Evolutionary conservation across 2,888 invertebrate species (phyloP).

Genomic region (Arge pagana): DNA sequence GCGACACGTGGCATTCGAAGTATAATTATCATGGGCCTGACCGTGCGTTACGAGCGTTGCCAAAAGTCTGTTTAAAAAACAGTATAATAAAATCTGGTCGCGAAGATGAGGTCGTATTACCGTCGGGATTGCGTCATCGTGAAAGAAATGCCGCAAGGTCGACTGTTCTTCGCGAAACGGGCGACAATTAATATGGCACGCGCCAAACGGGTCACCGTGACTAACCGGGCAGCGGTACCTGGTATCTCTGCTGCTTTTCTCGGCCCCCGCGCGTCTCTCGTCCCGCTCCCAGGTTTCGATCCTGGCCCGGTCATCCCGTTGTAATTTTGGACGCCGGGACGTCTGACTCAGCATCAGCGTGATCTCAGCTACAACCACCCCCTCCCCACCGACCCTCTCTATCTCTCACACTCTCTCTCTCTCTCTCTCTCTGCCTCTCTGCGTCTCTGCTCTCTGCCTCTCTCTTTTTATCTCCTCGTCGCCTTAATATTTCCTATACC

Average conservation of each 20-base stretch:
- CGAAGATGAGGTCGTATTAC: too few species aligned
- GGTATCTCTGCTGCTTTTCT: not conserved
- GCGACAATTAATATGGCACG: constrained; percentile 12
- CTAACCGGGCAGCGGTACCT: constrained; percentile 11
- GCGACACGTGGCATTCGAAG: too few species aligned
- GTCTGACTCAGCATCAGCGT: constrained; percentile 14
- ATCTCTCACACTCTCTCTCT: not conserved
- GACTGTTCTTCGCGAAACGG: constrained; percentile 1
- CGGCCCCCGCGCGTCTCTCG: not conserved
- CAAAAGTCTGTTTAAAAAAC: too few species aligned
- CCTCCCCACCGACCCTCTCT: not conserved
- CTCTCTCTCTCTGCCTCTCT: not conserved
- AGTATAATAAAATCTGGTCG: too few species aligned
- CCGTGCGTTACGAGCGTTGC: too few species aligned
- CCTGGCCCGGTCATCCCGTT: not conserved
- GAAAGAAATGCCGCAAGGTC: too few species aligned
- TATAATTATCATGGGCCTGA: too few species aligned
- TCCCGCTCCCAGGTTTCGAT: too few species aligned
- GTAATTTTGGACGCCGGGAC: constrained; percentile 9
- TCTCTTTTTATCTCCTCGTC: not conserved
- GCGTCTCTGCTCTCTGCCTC: not conserved
- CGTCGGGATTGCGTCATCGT: too few species aligned
- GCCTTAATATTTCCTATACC: too few species aligned
- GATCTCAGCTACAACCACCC: constrained; percentile 9
- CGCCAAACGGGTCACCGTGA: constrained; percentile 18